phyloP scores from a whole-genome alignment of 37 sponge, comb jelly and placozoan species.

The Diacarnus erythraeanus region DNA sequence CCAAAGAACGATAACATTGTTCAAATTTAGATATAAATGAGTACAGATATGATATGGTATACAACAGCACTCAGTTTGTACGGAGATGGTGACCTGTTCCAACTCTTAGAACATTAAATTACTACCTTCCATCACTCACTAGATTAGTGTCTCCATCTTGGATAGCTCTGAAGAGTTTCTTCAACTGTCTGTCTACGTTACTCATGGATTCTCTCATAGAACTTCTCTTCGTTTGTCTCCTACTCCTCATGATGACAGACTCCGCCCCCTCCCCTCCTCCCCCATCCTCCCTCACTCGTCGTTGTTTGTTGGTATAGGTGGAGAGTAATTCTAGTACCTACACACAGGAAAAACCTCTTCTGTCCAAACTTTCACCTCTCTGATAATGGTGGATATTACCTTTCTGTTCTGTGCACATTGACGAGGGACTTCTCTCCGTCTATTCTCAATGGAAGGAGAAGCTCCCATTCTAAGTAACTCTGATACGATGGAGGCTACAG shows the following conservation, averaged over 20 bases:
- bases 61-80: too few relatives aligned
- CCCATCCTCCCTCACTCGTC: constrained; percentile 1
- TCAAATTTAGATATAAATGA: too few relatives aligned
- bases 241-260: not conserved
- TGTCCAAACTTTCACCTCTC: too few relatives aligned
- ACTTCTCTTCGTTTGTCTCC: constrained; percentile 10
- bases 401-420: constrained; percentile 72
- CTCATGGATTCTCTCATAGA: not conserved
- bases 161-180: constrained; percentile 67
- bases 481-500: constrained; percentile 64
- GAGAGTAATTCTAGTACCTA: constrained; percentile 15
- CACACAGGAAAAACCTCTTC: not conserved
- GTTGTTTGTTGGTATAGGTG: not conserved
- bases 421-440: constrained; percentile 53
- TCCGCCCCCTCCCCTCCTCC: not conserved
- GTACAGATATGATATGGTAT: too few relatives aligned
- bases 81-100: too few relatives aligned
- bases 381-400: too few relatives aligned
- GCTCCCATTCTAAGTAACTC: constrained; percentile 75
- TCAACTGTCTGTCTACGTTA: constrained; percentile 42
- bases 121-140: too few relatives aligned
- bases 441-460: constrained; percentile 41
- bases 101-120: too few relatives aligned
- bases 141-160: constrained; percentile 49
- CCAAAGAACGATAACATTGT: too few relatives aligned